A percentile compares a stretch with the other conserved stretches of the same genome.
phyloP scores from a whole-genome alignment of 2,888 invertebrate species.

The Laspeyria flexula region DNA sequence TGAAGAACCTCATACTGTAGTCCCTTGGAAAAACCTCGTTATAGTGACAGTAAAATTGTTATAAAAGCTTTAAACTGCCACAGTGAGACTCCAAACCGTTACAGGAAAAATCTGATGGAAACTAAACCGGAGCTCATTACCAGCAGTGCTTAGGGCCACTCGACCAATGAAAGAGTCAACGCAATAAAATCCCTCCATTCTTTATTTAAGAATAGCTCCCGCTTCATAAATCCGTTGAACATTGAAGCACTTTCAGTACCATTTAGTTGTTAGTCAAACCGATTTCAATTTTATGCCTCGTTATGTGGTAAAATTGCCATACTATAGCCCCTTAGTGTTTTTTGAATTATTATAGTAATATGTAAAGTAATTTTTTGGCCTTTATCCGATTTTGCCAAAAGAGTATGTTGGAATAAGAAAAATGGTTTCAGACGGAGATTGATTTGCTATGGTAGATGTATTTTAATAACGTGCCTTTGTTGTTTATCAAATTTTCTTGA shows the following conservation, averaged over 20 bases:
- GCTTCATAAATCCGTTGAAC: constrained; percentile 65
- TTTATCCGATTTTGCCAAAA: constrained; percentile 18
- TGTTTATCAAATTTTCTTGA: too few relatives aligned
- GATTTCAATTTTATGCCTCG: constrained; percentile 66
- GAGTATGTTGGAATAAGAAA: neutral
- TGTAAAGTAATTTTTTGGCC: constrained; percentile 29
- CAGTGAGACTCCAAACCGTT: too few relatives aligned
- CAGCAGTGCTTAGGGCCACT: neutral
- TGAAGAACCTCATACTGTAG: too few relatives aligned
- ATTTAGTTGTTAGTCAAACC: constrained; percentile 53
- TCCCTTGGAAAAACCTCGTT: too few relatives aligned
- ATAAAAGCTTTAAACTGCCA: too few relatives aligned
- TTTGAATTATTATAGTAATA: constrained; percentile 49
- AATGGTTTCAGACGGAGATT: constrained; percentile 7
- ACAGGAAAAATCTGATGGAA: too few relatives aligned
- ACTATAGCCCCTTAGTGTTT: constrained; percentile 50
- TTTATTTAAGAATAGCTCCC: constrained; percentile 65
- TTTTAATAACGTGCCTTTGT: neutral
- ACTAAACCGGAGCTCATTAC: neutral
- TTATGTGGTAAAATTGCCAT: constrained; percentile 62
- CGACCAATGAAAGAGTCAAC: neutral
- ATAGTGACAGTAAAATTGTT: too few relatives aligned
- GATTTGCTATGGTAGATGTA: constrained; percentile 1
- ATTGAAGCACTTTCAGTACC: constrained; percentile 56
- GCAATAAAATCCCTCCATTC: constrained; percentile 58